These are phyloP conservation scores for Acrocyrtus sp. DNA, from an alignment of 2,888 invertebrate species.

Conservation along the genomic window DNA sequence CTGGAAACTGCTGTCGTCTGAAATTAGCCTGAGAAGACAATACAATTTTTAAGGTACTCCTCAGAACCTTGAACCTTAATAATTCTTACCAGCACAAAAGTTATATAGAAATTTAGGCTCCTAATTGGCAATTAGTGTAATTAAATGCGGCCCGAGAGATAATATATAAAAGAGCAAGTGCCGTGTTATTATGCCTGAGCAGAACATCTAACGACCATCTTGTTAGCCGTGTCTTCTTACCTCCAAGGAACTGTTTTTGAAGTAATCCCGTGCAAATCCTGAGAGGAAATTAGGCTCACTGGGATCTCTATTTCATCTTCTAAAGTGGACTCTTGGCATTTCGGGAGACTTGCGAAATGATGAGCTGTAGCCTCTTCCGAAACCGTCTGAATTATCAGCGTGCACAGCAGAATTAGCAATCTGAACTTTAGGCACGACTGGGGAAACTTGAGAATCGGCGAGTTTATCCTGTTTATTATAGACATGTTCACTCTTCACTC, in stretches of 20 bases:
- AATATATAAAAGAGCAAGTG: too few species aligned
- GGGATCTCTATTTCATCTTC: constrained; percentile 14
- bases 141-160: too few species aligned
- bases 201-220: not conserved
- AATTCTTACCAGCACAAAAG: not conserved
- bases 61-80: not conserved
- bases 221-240: constrained; percentile 12
- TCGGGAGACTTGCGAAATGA: constrained; percentile 8
- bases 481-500: not conserved
- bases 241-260: not conserved
- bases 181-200: not conserved
- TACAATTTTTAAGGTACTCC: not conserved
- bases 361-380: not conserved
- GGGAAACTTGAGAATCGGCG: not conserved
- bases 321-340: constrained; percentile 14
- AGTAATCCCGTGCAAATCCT: constrained; percentile 5
- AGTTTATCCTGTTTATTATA: too few species aligned
- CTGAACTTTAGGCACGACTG: not conserved
- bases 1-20: not conserved
- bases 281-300: constrained; percentile 5
- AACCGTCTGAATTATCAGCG: not conserved
- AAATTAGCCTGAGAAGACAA: not conserved
- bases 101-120: not conserved
- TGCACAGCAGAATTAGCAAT: not conserved
- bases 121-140: too few species aligned